Percentiles rank a stretch among this genome's conserved stretches.
Evolutionary conservation across 1,140 invertebrate genomes (phyloP).

Genomic region (Lepidotrigona ventralis): DNA sequence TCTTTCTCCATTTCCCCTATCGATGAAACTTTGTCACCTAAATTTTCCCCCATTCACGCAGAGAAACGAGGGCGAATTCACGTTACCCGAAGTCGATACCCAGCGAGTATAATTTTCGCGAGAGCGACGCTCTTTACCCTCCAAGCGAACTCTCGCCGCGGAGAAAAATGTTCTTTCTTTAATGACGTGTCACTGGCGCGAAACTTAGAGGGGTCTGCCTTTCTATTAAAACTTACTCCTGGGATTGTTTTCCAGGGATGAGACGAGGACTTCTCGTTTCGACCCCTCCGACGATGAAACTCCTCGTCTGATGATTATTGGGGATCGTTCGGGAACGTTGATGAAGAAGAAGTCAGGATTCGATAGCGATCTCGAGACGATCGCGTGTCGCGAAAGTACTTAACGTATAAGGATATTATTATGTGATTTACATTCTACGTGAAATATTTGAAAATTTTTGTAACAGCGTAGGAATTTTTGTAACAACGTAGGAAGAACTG

Average conservation of each 20-base stretch:
- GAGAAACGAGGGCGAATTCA: slow-evolving; percentile 52
- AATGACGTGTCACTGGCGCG: slow-evolving; percentile 41
- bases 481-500: too few species aligned
- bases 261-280: not conserved
- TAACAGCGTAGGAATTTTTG: too few species aligned
- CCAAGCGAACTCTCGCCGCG: not conserved
- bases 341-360: not conserved
- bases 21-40: not conserved
- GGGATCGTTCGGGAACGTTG: not conserved
- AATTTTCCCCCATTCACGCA: slow-evolving; percentile 24
- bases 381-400: not conserved
- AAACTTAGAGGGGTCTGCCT: slow-evolving; percentile 5
- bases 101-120: slow-evolving; percentile 48
- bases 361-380: not conserved
- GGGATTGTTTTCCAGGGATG: slow-evolving; percentile 36
- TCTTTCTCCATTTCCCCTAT: not conserved
- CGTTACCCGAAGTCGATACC: slow-evolving; percentile 25
- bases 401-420: not conserved
- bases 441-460: too few species aligned
- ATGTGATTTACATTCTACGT: not conserved
- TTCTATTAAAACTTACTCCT: slow-evolving; percentile 4
- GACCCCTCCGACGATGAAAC: not conserved
- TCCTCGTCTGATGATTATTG: not conserved
- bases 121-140: not conserved
- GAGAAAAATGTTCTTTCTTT: slow-evolving; percentile 51